A percentile compares a stretch with the other conserved stretches of the same genome.
These are phyloP conservation scores for Epizoanthus fatuus DNA, from an alignment of 92 coral and sea anemone species.

Conservation along the genomic window DNA sequence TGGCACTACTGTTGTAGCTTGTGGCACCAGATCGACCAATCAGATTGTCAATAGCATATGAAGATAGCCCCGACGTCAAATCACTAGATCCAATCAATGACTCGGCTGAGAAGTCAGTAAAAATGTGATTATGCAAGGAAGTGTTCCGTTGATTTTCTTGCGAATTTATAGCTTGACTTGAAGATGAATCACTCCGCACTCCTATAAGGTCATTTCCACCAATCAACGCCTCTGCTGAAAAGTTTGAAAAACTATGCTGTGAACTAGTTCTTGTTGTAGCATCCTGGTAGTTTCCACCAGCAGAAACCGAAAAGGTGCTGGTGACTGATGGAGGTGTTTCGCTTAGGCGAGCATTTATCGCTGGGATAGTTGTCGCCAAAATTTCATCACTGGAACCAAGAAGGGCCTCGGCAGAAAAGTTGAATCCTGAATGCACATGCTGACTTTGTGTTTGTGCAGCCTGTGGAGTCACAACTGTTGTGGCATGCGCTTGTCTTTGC, in stretches of 20 bases:
- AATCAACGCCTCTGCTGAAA: conserved; percentile 88
- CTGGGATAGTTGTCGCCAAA: conserved; percentile 74
- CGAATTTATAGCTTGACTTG: conserved; percentile 37
- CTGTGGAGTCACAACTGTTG: conserved; percentile 3
- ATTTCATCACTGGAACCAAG: conserved; percentile 80
- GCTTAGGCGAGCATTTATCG: conserved; percentile 58
- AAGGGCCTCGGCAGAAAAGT: conserved; percentile 88
- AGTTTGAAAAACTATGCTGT: conserved; percentile 82
- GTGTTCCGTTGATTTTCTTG: conserved; percentile 70
- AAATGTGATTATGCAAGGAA: conserved; percentile 71
- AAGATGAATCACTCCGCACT: conserved; percentile 44
- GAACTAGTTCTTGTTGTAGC: conserved; percentile 51
- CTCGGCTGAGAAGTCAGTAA: conserved; percentile 92
- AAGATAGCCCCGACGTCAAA: conserved; percentile 75
- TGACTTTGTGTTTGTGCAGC: conserved; percentile 44
- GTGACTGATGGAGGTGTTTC: conserved; percentile 32
- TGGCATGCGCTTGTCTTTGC: neutral
- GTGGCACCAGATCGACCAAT: conserved; percentile 82
- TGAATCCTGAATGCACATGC: conserved; percentile 47
- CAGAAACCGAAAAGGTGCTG: conserved; percentile 54
- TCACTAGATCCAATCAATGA: conserved; percentile 85
- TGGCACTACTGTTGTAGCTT: conserved; percentile 77
- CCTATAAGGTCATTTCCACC: conserved; percentile 74
- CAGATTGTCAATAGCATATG: conserved; percentile 91
- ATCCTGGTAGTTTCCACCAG: conserved; percentile 63